Evolutionary conservation across 2,888 invertebrate species (phyloP).

Genomic region (Neoaliturus tenellus): DNA sequence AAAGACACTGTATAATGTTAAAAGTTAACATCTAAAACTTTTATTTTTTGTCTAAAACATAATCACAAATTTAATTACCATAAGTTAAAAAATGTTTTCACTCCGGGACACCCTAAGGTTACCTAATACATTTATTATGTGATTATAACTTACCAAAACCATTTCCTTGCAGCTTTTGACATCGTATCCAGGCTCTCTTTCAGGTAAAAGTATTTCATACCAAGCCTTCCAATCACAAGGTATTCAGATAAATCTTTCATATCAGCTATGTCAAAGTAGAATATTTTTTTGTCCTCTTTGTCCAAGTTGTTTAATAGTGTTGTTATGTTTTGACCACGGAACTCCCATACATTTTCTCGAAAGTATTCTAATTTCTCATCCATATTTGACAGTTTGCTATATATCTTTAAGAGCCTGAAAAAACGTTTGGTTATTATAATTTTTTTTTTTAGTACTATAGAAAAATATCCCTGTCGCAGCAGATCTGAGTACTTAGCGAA

Average conservation of each 20-base stretch:
- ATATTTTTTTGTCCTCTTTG: not conserved
- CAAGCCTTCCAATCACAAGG: not conserved
- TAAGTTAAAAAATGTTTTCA: too few relatives aligned
- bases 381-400: not conserved
- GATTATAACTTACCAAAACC: not conserved
- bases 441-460: too few relatives aligned
- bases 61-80: too few relatives aligned
- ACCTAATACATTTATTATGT: too few relatives aligned
- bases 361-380: slow-evolving; percentile 54
- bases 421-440: too few relatives aligned
- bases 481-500: too few relatives aligned
- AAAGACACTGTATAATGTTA: too few relatives aligned
- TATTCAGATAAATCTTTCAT: not conserved
- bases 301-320: not conserved
- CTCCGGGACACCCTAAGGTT: too few relatives aligned
- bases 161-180: not conserved
- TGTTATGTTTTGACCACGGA: not conserved
- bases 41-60: too few relatives aligned
- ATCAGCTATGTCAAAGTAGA: not conserved
- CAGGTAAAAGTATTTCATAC: not conserved
- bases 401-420: not conserved
- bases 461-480: too few relatives aligned
- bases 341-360: not conserved
- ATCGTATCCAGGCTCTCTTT: not conserved
- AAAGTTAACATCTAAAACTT: too few relatives aligned